These are phyloP conservation scores for Anthopleura xanthogrammica DNA, from an alignment of 92 coral and sea anemone species.

Conservation along the genomic window DNA sequence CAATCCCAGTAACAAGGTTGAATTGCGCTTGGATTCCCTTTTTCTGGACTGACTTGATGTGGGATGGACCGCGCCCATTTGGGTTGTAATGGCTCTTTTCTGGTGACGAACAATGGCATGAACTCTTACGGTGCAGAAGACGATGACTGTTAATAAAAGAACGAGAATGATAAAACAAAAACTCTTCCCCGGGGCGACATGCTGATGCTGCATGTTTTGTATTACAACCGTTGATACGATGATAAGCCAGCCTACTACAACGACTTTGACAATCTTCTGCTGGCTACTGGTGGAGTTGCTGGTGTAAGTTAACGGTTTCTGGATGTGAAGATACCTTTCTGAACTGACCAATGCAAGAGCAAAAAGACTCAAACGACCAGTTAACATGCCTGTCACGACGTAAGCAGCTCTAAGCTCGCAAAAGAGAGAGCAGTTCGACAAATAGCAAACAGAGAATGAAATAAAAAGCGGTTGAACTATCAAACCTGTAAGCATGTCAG, in stretches of 20 bases:
- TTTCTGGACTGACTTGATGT: neutral
- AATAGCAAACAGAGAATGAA: neutral
- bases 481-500: conserved; percentile 9
- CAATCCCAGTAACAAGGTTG: neutral
- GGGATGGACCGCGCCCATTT: neutral
- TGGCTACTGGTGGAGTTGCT: neutral
- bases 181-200: neutral
- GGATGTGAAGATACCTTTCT: conserved; percentile 18
- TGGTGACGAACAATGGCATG: neutral
- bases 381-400: neutral
- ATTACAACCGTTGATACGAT: neutral
- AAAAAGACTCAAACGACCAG: neutral
- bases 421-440: neutral
- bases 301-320: neutral
- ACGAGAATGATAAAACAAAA: neutral
- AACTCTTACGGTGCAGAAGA: neutral
- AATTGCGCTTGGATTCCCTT: neutral
- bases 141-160: neutral
- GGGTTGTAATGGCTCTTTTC: neutral
- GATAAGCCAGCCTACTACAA: neutral
- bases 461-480: conserved; percentile 14
- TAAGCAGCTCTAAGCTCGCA: neutral
- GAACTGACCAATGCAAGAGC: conserved; percentile 2
- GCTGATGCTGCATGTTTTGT: neutral
- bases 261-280: neutral